These are phyloP conservation scores for Lates japonicus DNA, from an alignment of 2,797 vertebrate genomes.

Conservation along the genomic window DNA sequence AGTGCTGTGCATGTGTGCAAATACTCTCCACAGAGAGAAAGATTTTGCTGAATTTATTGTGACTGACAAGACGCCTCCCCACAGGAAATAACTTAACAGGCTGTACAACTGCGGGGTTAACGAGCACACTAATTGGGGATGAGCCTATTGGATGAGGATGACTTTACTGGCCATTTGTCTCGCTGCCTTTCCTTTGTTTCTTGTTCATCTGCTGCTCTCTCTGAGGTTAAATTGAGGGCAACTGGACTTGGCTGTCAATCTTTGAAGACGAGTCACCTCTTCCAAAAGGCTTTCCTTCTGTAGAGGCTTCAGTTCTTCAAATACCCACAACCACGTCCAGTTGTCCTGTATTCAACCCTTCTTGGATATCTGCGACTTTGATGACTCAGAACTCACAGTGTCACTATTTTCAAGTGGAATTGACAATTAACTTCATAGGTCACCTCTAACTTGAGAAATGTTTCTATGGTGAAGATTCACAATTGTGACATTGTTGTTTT, in stretches of 20 bases:
- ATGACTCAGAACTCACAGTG: no score
- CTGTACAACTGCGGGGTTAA: conserved; percentile 29
- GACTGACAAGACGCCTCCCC: conserved; percentile 2
- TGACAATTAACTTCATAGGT: not conserved
- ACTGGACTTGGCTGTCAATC: no score
- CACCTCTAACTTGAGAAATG: not conserved
- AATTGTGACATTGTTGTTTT: not conserved
- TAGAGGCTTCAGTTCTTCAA: no score
- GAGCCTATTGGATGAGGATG: conserved; percentile 15
- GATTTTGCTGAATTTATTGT: conserved; percentile 2
- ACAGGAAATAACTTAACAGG: conserved; percentile 26
- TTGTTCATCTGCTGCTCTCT: conserved; percentile 10
- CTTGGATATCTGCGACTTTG: no score
- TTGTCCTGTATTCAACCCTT: no score
- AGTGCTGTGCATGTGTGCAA: not conserved
- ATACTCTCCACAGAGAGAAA: not conserved
- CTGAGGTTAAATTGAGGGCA: no score
- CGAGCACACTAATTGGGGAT: conserved; percentile 38
- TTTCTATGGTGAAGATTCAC: not conserved
- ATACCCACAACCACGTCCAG: no score
- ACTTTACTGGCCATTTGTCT: not conserved
- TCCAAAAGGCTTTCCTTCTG: no score
- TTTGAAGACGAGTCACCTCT: no score
- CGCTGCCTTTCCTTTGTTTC: not conserved
- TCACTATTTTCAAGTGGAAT: no score